phyloP scores from a whole-genome alignment of 2,113 vertebrate genomes.

The Cyanoliseus patagonus region DNA sequence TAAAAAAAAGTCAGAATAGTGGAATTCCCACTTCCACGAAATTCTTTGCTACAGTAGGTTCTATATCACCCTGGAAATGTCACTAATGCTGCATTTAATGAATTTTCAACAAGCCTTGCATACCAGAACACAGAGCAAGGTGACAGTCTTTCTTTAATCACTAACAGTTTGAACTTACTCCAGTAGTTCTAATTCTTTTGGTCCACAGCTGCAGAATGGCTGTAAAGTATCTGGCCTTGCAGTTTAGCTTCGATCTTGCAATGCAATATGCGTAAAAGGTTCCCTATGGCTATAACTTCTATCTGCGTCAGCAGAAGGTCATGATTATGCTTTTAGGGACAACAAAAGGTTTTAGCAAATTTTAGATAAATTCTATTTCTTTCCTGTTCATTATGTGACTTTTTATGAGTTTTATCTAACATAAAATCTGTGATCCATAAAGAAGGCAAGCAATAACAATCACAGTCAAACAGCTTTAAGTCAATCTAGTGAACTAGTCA shows the following conservation, averaged over 20 bases:
- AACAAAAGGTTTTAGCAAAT: conserved; percentile 33
- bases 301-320: conserved; percentile 37
- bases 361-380: conserved; percentile 29
- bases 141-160: not conserved
- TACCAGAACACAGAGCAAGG: not conserved
- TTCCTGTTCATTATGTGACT: conserved; percentile 67
- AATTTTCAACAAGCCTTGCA: not conserved
- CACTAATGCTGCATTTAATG: not conserved
- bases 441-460: conserved; percentile 57
- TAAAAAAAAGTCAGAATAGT: not conserved
- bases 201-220: conserved; percentile 18
- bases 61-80: not conserved
- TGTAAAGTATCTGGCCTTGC: conserved; percentile 38
- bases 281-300: conserved; percentile 1
- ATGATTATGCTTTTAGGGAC: conserved; percentile 46
- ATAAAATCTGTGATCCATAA: conserved; percentile 80
- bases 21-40: not conserved
- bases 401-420: conserved; percentile 67
- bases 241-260: conserved; percentile 42
- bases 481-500: conserved; percentile 64
- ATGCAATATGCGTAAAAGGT: conserved; percentile 35
- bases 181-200: not conserved
- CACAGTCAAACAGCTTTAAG: conserved; percentile 65
- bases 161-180: conserved; percentile 6
- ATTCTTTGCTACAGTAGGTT: not conserved